Evolutionary conservation across 2,888 invertebrate genomes (phyloP).

Genomic region (Sphaerophoria taeniata): DNA sequence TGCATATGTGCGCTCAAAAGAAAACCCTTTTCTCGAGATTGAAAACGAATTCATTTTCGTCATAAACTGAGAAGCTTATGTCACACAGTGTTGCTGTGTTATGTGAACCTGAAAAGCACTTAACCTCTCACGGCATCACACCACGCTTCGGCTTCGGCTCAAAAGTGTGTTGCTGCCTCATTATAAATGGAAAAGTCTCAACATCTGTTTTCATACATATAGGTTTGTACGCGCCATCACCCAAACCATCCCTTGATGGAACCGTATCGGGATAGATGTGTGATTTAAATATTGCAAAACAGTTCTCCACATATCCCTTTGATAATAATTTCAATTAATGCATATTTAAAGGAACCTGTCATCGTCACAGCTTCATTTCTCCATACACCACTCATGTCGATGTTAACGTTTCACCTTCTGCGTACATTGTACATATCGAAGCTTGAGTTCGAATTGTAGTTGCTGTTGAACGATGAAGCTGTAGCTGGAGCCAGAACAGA

Average conservation of each 20-base stretch:
- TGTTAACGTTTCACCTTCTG: no score
- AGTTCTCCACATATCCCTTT: conserved; percentile 50
- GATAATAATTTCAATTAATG: conserved; percentile 74
- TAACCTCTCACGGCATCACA: conserved; percentile 56
- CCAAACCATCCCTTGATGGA: conserved; percentile 7
- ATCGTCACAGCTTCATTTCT: conserved; percentile 32
- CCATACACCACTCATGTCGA: not conserved
- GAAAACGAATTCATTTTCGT: conserved; percentile 23
- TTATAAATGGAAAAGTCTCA: conserved; percentile 62
- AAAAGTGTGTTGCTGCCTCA: conserved; percentile 55
- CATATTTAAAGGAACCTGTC: conserved; percentile 60
- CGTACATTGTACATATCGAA: not conserved
- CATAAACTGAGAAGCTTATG: not conserved
- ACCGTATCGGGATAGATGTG: not conserved
- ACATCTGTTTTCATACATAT: conserved; percentile 11
- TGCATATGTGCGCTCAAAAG: not conserved
- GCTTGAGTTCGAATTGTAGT: not conserved
- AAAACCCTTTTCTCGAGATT: conserved; percentile 41
- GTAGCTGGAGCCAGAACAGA: no score
- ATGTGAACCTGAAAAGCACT: conserved; percentile 73
- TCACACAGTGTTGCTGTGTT: not conserved
- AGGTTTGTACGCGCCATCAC: not conserved
- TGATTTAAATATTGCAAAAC: no score
- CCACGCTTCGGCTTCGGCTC: not conserved
- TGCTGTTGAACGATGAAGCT: no score